phyloP scores from a whole-genome alignment of 2,888 invertebrate genomes.

The Dicyrtomina minuta region DNA sequence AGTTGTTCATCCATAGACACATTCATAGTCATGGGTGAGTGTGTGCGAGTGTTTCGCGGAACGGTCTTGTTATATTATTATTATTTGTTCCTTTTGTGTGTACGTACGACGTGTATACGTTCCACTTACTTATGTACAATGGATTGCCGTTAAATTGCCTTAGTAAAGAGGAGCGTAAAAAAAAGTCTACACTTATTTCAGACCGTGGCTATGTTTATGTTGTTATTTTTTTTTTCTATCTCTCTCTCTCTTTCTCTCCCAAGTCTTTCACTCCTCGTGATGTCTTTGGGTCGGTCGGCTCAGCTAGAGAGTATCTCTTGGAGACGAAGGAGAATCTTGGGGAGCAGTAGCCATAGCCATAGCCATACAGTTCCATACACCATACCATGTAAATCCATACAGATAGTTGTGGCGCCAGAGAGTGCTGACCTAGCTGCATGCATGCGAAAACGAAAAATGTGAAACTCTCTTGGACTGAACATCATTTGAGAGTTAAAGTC shows the following conservation, averaged over 20 bases:
- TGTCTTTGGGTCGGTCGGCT: constrained; percentile 7
- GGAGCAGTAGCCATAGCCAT: background rate
- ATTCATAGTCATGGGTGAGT: too few relatives aligned
- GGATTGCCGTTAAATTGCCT: too few relatives aligned
- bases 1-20: too few relatives aligned
- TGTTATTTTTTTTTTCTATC: constrained; percentile 15
- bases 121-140: too few relatives aligned
- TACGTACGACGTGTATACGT: too few relatives aligned
- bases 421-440: constrained; percentile 44
- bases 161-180: background rate
- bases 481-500: constrained; percentile 10
- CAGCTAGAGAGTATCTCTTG: too few relatives aligned
- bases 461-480: constrained; percentile 6
- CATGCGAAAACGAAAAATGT: constrained; percentile 26
- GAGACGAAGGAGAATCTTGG: too few relatives aligned
- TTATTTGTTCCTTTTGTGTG: too few relatives aligned
- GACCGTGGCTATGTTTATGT: constrained; percentile 17
- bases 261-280: background rate
- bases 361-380: too few relatives aligned
- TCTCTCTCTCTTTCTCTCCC: too few relatives aligned
- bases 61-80: too few relatives aligned
- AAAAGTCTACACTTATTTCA: constrained; percentile 29
- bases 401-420: constrained; percentile 36
- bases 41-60: too few relatives aligned
- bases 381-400: background rate